Conservation (phyloP, 2,888 invertebrate genomes). For the Oscheius sp. region DNA sequence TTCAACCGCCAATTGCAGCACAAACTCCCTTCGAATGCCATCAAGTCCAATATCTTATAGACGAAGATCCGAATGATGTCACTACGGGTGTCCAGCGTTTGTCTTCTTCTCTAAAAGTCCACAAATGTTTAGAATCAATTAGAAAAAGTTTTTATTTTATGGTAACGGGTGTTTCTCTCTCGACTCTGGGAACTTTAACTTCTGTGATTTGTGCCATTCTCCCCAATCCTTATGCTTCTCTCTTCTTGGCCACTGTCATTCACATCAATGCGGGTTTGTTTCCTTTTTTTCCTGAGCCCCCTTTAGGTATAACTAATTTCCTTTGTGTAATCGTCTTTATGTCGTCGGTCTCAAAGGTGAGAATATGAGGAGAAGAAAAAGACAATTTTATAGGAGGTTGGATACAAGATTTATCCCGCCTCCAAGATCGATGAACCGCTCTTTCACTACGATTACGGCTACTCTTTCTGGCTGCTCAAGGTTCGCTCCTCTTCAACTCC, state of each 20-base stretch:
- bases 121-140: conserved; percentile 57
- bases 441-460: conserved; percentile 69
- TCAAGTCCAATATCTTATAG: conserved; percentile 56
- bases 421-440: conserved; percentile 69
- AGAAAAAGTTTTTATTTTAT: conserved; percentile 62
- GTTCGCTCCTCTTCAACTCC: conserved; percentile 28
- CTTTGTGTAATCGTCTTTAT: conserved; percentile 69
- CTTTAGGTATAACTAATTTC: conserved; percentile 65
- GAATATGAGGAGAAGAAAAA: too few relatives aligned
- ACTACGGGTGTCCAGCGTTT: conserved; percentile 67
- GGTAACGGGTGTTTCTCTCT: conserved; percentile 51
- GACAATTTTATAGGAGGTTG: too few relatives aligned
- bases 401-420: conserved; percentile 68
- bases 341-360: conserved; percentile 66
- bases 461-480: conserved; percentile 66
- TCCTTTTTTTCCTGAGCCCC: background rate
- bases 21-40: conserved; percentile 60
- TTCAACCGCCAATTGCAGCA: conserved; percentile 44
- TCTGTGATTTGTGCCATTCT: conserved; percentile 57
- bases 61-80: conserved; percentile 66
- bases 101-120: background rate
- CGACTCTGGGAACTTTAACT: conserved; percentile 43
- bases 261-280: conserved; percentile 67
- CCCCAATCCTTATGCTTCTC: conserved; percentile 57
- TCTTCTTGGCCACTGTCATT: conserved; percentile 58